Evolutionary conservation across 2,797 vertebrate species (phyloP).

Genomic region (Furcifer pardalis): DNA sequence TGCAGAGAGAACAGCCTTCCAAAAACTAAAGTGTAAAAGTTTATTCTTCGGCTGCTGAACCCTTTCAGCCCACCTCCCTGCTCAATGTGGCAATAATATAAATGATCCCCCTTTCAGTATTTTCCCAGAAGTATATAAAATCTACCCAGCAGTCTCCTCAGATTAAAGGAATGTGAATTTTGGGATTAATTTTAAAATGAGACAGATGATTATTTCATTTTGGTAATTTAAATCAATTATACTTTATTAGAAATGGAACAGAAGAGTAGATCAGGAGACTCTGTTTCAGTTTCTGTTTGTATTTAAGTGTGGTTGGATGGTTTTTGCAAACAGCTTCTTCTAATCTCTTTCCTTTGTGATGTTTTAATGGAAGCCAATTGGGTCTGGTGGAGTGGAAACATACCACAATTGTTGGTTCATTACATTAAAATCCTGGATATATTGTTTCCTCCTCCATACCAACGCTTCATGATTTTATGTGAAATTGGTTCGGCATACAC

Average conservation of each 20-base stretch:
- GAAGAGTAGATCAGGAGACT: conserved; percentile 27
- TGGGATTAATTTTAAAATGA: conserved; percentile 45
- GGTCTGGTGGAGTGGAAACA: conserved; percentile 47
- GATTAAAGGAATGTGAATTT: conserved; percentile 49
- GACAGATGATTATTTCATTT: conserved; percentile 53
- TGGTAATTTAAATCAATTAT: conserved; percentile 55
- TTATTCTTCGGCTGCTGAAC: neutral
- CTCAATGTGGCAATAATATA: neutral
- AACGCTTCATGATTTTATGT: conserved; percentile 57
- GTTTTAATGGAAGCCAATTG: conserved; percentile 58
- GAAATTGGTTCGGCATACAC: conserved; percentile 66
- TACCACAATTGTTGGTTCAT: conserved; percentile 56
- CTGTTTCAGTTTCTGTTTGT: conserved; percentile 29
- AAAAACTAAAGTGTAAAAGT: neutral
- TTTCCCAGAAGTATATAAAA: conserved; percentile 40
- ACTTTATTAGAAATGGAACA: conserved; percentile 44
- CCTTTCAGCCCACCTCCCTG: neutral
- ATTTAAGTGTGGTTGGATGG: conserved; percentile 49
- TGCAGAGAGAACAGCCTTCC: no score
- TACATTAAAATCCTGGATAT: conserved; percentile 50
- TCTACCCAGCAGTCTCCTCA: conserved; percentile 19
- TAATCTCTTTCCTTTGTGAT: conserved; percentile 58
- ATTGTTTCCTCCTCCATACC: conserved; percentile 44
- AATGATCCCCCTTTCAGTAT: conserved; percentile 13
- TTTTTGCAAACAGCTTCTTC: conserved; percentile 54